phyloP scores from a whole-genome alignment of 2,888 invertebrate species.

The Brassicogethes aeneus region DNA sequence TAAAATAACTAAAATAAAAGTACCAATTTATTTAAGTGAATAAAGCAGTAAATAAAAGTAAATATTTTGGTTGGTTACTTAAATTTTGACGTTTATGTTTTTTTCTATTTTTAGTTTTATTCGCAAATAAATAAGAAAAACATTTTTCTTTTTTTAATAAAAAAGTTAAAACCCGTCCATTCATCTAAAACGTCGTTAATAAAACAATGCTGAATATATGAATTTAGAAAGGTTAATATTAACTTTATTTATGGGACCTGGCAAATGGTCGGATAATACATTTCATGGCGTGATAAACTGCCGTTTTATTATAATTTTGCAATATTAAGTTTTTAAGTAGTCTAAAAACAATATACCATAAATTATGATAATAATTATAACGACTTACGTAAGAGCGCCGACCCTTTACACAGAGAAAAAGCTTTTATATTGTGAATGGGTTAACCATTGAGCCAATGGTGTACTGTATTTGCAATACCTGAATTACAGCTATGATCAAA shows the following conservation, averaged over 20 bases:
- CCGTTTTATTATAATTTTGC: neutral
- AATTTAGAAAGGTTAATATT: constrained; percentile 1
- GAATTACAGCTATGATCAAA: too few relatives aligned
- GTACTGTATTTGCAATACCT: too few relatives aligned
- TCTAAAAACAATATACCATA: neutral
- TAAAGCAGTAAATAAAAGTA: too few relatives aligned
- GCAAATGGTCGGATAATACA: neutral
- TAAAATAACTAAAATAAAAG: too few relatives aligned
- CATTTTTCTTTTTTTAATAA: constrained; percentile 1
- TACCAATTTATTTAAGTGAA: too few relatives aligned
- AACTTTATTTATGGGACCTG: neutral
- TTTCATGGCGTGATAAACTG: neutral
- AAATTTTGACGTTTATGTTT: neutral
- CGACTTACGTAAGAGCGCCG: neutral
- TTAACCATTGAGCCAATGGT: too few relatives aligned
- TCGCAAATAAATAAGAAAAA: neutral
- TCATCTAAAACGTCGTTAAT: neutral
- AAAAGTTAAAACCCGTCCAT: neutral
- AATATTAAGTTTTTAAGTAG: neutral
- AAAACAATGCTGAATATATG: neutral
- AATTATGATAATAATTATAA: neutral
- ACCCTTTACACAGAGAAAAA: too few relatives aligned
- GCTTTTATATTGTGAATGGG: too few relatives aligned
- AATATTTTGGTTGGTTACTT: too few relatives aligned
- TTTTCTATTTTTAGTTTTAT: neutral